These are phyloP conservation scores for Trileptium ribeirensis DNA, from an alignment of 2,888 invertebrate species.

Conservation along the genomic window DNA sequence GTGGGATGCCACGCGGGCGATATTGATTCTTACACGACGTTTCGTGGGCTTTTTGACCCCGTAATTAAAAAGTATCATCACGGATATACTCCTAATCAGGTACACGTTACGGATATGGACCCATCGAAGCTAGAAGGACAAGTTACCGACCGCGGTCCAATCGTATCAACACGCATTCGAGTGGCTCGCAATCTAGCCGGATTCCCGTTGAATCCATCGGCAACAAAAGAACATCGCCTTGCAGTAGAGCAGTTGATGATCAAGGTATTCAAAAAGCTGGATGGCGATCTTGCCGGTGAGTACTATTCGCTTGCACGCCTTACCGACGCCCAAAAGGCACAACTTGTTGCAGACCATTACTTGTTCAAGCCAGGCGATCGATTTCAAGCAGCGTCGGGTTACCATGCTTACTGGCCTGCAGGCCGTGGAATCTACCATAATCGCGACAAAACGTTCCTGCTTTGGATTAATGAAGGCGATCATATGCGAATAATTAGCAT, in stretches of 20 bases:
- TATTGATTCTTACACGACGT: conserved; percentile 85
- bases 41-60: conserved; percentile 87
- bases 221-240: no score
- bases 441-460: conserved; percentile 49
- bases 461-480: conserved; percentile 73
- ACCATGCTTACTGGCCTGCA: conserved; percentile 83
- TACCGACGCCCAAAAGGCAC: conserved; percentile 77
- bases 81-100: conserved; percentile 72
- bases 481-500: conserved; percentile 70
- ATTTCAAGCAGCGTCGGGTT: no score
- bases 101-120: no score
- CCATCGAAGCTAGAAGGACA: no score
- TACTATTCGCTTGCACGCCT: no score
- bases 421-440: conserved; percentile 80
- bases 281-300: conserved; percentile 85
- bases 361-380: conserved; percentile 90
- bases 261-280: no score
- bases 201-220: no score
- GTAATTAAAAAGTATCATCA: conserved; percentile 91
- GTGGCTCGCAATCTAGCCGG: no score
- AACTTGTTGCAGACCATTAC: conserved; percentile 93
- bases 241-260: no score
- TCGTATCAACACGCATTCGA: no score
- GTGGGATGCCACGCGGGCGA: conserved; percentile 98
- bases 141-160: no score